Base-by-base conservation (phyloP, 2,888 invertebrate species). In the Sicus ferrugineus region DNA sequence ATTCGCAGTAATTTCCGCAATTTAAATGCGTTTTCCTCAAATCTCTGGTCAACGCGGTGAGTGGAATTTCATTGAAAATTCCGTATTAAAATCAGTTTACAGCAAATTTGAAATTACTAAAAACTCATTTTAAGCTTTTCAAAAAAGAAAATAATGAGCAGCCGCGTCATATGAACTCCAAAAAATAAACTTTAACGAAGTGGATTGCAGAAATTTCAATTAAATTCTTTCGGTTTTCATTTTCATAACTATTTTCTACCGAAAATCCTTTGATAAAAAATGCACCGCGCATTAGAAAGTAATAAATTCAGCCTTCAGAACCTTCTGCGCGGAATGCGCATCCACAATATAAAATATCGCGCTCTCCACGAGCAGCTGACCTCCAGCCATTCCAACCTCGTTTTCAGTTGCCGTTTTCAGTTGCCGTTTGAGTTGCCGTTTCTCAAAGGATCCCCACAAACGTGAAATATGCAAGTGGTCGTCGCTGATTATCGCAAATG, bases 391-490 rank as follows among this genome's bases (percentile, higher is more conserved):
- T 23, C 16, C n/a, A 14, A 56, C 16, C 26, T 9, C 16, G 14
- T 23, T 56, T 23, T 9, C 21, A 28, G 28, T 6, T 56, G 21
- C 56, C 56, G 28, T 5, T 56, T 23, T 28, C 28, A 16, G 56
- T 56, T 56, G 21, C n/a, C 16, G 28, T 28, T 59, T 28, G 21
- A 21, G 1, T 42, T 42, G 14, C n/a, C 42, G 26, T 21, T 26
- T 21, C 28, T 54, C 54, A 54, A 54, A 54, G 54, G 54, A 54
- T 54, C 7, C 16, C 26, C 54, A 54, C 2, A 54, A 54, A 54
- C 7, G 54, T 54, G 14, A 28, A 28, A 42, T 42, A 42, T 42
- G 14, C 28, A 11, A 11, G 2, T 23, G 28, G 16, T 28, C 11
- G 16, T 28, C 54, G 54, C 11, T 54, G 54, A 26, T 54, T 54